phyloP scores from a whole-genome alignment of 2,888 invertebrate species.

The Pammene aurita region DNA sequence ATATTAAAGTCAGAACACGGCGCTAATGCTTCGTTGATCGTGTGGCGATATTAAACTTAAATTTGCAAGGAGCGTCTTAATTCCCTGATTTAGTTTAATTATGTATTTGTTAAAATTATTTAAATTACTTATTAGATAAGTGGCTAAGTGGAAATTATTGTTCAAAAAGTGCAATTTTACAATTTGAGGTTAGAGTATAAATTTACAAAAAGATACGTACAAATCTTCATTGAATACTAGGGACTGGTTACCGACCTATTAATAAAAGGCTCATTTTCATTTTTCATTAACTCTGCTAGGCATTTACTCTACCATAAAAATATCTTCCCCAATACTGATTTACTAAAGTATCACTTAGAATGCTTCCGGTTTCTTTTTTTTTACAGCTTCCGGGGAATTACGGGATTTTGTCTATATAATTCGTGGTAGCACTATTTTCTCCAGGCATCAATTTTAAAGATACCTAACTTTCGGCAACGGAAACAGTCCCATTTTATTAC shows the following conservation, averaged over 20 bases:
- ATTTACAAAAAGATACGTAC: slow-evolving; percentile 26
- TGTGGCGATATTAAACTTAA: background rate
- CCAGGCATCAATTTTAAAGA: background rate
- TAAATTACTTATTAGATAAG: slow-evolving; percentile 25
- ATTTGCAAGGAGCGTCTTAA: background rate
- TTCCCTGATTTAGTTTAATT: slow-evolving; percentile 10
- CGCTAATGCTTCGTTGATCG: background rate
- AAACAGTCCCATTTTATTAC: slow-evolving; percentile 1
- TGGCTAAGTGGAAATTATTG: slow-evolving; percentile 1
- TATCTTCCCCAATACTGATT: too few species aligned
- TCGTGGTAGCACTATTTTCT: background rate
- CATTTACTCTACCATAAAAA: too few species aligned
- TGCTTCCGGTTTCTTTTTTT: too few species aligned
- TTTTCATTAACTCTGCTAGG: too few species aligned
- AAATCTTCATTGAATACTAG: slow-evolving; percentile 15
- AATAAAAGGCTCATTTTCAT: too few species aligned
- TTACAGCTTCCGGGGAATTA: too few species aligned
- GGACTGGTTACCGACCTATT: slow-evolving; percentile 3
- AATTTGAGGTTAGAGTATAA: background rate
- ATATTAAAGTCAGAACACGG: background rate
- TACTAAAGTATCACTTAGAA: too few species aligned
- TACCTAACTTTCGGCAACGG: background rate
- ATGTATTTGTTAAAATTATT: slow-evolving; percentile 16
- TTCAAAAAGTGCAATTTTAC: slow-evolving; percentile 35
- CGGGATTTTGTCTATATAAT: too few species aligned